Evolutionary conservation across 2,113 vertebrate genomes (phyloP), one percentile per base, ranked within the genome.

Genomic region (Phaethon lepturus): DNA sequence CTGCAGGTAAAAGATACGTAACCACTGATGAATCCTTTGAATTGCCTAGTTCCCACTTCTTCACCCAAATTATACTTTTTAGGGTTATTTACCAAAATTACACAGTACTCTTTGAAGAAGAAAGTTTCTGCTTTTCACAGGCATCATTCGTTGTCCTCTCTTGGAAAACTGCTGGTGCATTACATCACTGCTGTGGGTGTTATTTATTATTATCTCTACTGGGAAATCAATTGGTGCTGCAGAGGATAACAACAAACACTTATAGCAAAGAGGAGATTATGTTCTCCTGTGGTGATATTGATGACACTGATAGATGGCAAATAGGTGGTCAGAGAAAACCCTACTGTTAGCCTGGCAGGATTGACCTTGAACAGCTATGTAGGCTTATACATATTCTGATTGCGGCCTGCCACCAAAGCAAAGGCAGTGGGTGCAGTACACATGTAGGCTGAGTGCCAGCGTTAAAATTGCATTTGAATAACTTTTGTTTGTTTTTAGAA

Each of bases 401-500:
- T 92, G 90, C 59, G 71, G 55, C 16, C 69, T 64, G 35, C 29
- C 31, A 81, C 40, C 59, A 72, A 69, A 89, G 60, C 81, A 96
- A 53, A 95, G 83, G 74, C 74, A 71, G 44, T 71, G 75, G 69
- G 59, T 35, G 19, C 74, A 86, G 42, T 59, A 85, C 33, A 31
- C 23, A 33, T 0, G 31, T 26, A 86, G 71, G 45, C 40, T 64
- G 45, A 44, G 18, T 77, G 90, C 73, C 93, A 93, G 92, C 17
- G 50, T 28, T 47, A 84, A 59, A 81, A 91, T n/a, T 92, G 64
- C 52, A 60, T 92, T 94, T 95, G 66, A 52, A 86, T 84, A 45
- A 49, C 47, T 93, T 85, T 20, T 88, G 68, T 89, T 91, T 95
- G 81, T 74, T 64, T 95, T 95, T 72, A 67, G 67, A 91, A 94